phyloP scores from a whole-genome alignment of 1,140 invertebrate species.

The Octopus bimaculoides region DNA sequence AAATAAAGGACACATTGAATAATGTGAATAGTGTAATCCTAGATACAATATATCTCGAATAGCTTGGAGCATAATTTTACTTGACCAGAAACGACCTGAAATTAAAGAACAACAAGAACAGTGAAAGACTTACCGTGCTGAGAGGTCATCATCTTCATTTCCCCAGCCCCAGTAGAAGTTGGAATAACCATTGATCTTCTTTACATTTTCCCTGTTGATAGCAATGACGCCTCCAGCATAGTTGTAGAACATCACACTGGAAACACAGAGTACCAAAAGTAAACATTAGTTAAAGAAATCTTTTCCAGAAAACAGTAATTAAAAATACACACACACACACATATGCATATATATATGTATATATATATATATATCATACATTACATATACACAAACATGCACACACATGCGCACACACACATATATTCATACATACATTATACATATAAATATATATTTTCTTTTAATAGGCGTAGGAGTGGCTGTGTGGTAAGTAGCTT shows the following conservation, averaged over 20 bases:
- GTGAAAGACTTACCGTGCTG: constrained; percentile 39
- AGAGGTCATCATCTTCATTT: constrained; percentile 56
- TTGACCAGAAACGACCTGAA: too few species aligned
- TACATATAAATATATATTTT: too few species aligned
- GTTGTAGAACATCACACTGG: constrained; percentile 53
- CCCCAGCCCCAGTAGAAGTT: constrained; percentile 86
- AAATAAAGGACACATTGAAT: too few species aligned
- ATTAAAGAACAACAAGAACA: not conserved
- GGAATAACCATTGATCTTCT: constrained; percentile 85
- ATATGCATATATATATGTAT: not conserved
- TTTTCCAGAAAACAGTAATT: not conserved
- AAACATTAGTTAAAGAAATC: not conserved
- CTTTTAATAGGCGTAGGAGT: too few species aligned
- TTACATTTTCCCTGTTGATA: constrained; percentile 64
- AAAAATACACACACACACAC: not conserved
- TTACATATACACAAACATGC: too few species aligned
- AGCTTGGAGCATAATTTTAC: too few species aligned
- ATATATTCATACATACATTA: too few species aligned
- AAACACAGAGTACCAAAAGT: constrained; percentile 1
- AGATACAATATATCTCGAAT: too few species aligned
- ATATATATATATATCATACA: too few species aligned
- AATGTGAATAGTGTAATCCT: too few species aligned
- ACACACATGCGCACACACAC: too few species aligned
- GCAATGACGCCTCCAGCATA: constrained; percentile 53
- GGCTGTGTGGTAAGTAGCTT: too few species aligned